Percentiles rank a stretch among this genome's conserved stretches.
These are phyloP conservation scores for Etheostoma nigrum DNA, from an alignment of 2,797 vertebrate genomes.

Conservation along the genomic window DNA sequence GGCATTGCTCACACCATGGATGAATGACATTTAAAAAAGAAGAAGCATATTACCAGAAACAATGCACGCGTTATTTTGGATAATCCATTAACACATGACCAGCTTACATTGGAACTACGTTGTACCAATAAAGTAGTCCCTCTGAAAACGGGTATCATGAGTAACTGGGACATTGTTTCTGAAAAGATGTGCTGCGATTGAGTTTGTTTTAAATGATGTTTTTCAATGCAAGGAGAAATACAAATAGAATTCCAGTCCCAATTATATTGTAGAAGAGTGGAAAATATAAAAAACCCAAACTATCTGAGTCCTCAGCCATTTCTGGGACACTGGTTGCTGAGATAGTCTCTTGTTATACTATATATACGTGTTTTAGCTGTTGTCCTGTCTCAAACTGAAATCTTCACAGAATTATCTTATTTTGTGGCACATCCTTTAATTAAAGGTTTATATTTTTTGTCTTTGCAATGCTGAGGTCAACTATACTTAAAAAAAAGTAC, in stretches of 20 bases:
- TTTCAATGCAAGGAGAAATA: not conserved
- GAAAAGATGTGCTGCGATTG: not conserved
- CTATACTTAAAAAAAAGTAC: not conserved
- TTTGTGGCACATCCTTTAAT: not conserved
- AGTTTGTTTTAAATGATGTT: no score
- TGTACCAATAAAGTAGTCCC: not conserved
- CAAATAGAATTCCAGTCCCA: not conserved
- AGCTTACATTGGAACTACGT: not conserved
- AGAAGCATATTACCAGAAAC: not conserved
- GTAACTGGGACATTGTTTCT: not conserved
- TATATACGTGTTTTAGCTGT: not conserved
- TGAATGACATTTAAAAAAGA: not conserved
- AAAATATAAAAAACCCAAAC: not conserved
- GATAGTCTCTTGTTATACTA: not conserved
- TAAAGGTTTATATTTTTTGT: not conserved
- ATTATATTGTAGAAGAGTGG: not conserved
- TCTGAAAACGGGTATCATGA: not conserved
- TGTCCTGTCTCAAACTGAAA: not conserved
- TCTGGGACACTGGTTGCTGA: slow-evolving; percentile 3
- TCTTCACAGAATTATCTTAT: not conserved
- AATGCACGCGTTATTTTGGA: not conserved
- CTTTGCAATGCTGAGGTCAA: not conserved
- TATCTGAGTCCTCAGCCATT: not conserved
- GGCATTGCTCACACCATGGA: not conserved
- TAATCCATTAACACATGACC: not conserved